These are phyloP conservation scores for Cylas formicarius DNA, from an alignment of 1,140 invertebrate genomes.

Conservation along the genomic window DNA sequence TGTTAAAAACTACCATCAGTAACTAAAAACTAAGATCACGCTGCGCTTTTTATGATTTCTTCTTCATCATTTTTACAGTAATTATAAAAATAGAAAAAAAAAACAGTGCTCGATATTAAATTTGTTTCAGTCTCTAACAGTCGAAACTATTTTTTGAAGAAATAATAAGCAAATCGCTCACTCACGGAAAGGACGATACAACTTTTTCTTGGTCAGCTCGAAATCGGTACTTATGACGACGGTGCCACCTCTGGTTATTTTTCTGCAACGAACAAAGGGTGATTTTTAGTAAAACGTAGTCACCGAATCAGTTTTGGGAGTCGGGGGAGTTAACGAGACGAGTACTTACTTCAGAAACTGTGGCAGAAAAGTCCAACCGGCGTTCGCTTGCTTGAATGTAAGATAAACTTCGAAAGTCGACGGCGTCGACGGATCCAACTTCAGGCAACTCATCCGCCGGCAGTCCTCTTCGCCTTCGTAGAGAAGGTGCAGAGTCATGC, in stretches of 20 bases:
- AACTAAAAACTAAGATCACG: constrained; percentile 23
- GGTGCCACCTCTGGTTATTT: constrained; percentile 38
- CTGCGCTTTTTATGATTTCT: constrained; percentile 20
- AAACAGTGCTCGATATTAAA: constrained; percentile 18
- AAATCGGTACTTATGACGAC: constrained; percentile 39
- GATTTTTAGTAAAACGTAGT: neutral
- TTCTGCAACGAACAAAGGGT: constrained; percentile 31
- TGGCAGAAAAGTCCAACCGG: constrained; percentile 74
- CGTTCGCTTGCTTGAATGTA: constrained; percentile 74
- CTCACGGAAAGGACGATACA: constrained; percentile 30
- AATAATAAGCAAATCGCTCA: constrained; percentile 18
- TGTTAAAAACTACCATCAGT: constrained; percentile 21
- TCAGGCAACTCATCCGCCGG: constrained; percentile 57
- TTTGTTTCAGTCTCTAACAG: constrained; percentile 17
- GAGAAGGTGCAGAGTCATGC: constrained; percentile 70
- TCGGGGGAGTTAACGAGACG: neutral
- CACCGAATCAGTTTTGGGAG: neutral
- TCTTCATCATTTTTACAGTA: constrained; percentile 22
- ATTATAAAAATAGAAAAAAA: constrained; percentile 27
- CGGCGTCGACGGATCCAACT: constrained; percentile 72
- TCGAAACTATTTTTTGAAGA: constrained; percentile 11
- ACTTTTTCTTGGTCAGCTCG: constrained; percentile 29
- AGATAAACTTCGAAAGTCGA: constrained; percentile 82
- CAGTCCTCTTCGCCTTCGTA: constrained; percentile 55
- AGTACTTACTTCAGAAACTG: constrained; percentile 52